Evolutionary conservation across 2,888 invertebrate species (phyloP), one percentile per base, ranked within the genome.

Genomic region (Ethmia dodecea): DNA sequence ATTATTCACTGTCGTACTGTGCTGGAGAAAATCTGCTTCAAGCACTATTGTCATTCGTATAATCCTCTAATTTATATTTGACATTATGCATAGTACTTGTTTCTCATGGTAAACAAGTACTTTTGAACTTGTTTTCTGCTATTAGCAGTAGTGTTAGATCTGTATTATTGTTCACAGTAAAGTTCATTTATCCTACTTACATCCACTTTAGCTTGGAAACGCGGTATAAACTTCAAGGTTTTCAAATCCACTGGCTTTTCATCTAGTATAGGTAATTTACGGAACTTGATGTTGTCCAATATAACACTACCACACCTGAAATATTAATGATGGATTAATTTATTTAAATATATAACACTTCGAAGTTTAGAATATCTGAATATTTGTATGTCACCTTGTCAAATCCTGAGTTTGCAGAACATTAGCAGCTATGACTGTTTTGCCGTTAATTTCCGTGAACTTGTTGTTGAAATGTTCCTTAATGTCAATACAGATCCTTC

Each of bases 271-370:
- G 57, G 48, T 5, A 59, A 32, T 33, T 64, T 47, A 2, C 43
- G 38, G 13, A 63, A 67, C 36, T 56, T 45, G 2, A 72, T 36
- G 31, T 52, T 43, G 37, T 68, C 52, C 10, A 76, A 41, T 2
- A 44, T 2, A 4, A 74, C 48, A 13, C 75, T 75, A 3, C 70
- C 72, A 43, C 72, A 74, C 18, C 77, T 76, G 20, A 13, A 15
- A 37, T 11, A 13, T 27, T 31, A 27, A n/a, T 12, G 30, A 16
- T 26, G 13, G 9, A 28, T 16, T 31, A n/a, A 25, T 25, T n/a
- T 5, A 25, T n/a, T n/a, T n/a, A n/a, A n/a, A n/a, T n/a, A n/a
- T n/a, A n/a, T n/a, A n/a, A n/a, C n/a, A n/a, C n/a, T n/a, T n/a
- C n/a, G n/a, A n/a, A n/a, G n/a, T n/a, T n/a, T n/a, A n/a, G n/a